A percentile compares a stretch with the other conserved stretches of the same genome.
Conservation (phyloP, 2,113 vertebrate species). For the Oenanthe melanoleuca region DNA sequence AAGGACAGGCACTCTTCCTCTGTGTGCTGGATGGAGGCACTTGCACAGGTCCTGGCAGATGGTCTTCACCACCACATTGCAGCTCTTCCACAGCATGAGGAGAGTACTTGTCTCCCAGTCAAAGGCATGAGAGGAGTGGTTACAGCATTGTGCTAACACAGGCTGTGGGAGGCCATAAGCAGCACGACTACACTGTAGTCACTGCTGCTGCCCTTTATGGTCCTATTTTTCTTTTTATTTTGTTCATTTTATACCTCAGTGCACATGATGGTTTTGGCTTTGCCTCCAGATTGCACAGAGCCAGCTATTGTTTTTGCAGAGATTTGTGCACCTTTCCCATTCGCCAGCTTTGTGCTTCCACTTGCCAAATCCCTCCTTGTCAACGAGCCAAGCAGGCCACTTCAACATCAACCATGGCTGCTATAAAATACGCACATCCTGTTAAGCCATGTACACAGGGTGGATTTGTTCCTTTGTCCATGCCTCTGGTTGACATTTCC, state of each 20-base stretch:
- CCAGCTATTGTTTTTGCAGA: neutral
- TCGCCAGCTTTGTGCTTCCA: neutral
- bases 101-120: neutral
- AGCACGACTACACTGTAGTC: neutral
- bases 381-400: neutral
- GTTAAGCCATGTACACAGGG: neutral
- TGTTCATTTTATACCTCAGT: conserved; percentile 4
- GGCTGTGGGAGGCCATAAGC: neutral
- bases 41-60: neutral
- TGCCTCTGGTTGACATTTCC: neutral
- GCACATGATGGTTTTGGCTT: neutral
- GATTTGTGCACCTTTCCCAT: neutral
- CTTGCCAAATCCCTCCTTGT: neutral
- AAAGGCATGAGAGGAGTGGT: neutral
- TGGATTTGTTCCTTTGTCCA: neutral
- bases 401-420: neutral
- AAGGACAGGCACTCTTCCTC: neutral
- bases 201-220: neutral
- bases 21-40: neutral
- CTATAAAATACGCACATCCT: neutral
- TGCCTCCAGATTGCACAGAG: neutral
- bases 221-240: neutral
- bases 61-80: neutral
- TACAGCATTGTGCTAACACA: neutral
- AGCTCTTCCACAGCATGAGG: neutral